phyloP scores from a whole-genome alignment of 2,113 vertebrate genomes.

The Anser brachyrhynchus region DNA sequence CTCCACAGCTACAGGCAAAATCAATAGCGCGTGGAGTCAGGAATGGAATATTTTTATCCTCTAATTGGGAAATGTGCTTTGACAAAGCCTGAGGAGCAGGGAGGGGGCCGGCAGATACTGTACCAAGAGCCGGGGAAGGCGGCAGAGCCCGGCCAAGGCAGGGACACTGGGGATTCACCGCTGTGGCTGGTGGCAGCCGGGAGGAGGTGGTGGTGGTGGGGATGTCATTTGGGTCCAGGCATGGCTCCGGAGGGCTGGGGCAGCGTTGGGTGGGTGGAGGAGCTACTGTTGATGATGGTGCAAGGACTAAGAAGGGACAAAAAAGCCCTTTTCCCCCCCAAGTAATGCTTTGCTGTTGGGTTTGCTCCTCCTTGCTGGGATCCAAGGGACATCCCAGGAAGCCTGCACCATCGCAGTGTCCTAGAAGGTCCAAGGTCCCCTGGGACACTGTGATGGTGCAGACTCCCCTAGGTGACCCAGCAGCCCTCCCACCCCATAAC shows the following conservation, averaged over 20 bases:
- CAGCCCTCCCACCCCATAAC: rapidly evolving
- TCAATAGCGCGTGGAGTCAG: slow-evolving; percentile 69
- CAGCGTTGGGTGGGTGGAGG: rapidly evolving
- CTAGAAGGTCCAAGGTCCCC: too few species aligned
- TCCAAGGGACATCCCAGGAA: background rate
- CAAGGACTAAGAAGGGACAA: background rate
- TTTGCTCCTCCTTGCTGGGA: background rate
- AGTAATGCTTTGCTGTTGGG: rapidly evolving
- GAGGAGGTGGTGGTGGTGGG: rapidly evolving
- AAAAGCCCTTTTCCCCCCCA: background rate
- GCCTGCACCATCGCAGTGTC: too few species aligned
- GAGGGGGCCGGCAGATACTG: slow-evolving; percentile 60
- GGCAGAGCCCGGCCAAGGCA: background rate
- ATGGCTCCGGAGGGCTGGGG: background rate
- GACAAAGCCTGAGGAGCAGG: slow-evolving; percentile 65
- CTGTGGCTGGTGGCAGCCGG: background rate
- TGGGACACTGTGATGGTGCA: too few species aligned
- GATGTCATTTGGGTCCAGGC: background rate
- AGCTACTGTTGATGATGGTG: background rate
- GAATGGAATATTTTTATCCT: slow-evolving; percentile 75
- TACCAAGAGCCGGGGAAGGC: background rate
- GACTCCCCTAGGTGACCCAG: background rate
- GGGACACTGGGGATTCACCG: background rate
- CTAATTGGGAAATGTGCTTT: slow-evolving; percentile 76
- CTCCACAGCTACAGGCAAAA: slow-evolving; percentile 73